A percentile compares a stretch with the other conserved stretches of the same genome.
phyloP scores from a whole-genome alignment of 2,797 vertebrate genomes.

The Scarus forsteni region DNA sequence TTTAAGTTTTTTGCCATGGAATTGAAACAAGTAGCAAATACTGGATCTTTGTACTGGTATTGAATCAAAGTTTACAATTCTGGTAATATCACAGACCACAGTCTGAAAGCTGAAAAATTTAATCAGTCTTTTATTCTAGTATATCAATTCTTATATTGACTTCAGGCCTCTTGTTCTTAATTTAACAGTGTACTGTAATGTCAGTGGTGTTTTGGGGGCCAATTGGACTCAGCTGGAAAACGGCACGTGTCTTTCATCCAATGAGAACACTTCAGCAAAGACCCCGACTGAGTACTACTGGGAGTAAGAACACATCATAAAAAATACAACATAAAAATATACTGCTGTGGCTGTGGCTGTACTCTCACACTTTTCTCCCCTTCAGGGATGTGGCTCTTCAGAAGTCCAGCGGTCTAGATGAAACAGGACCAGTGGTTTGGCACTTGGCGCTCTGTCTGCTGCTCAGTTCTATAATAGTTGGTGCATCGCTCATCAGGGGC shows the following conservation, averaged over 20 bases:
- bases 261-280: slow-evolving; percentile 72
- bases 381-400: slow-evolving; percentile 88
- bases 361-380: slow-evolving; percentile 15
- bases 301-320: slow-evolving; percentile 87
- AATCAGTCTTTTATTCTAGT: neutral
- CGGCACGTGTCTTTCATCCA: slow-evolving; percentile 77
- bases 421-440: slow-evolving; percentile 93
- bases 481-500: slow-evolving; percentile 89
- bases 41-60: no score
- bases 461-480: slow-evolving; percentile 88
- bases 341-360: neutral
- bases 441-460: slow-evolving; percentile 95
- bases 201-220: slow-evolving; percentile 54
- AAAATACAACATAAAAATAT: slow-evolving; percentile 1
- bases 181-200: slow-evolving; percentile 79
- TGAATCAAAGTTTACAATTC: no score
- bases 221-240: slow-evolving; percentile 85
- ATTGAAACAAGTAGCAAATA: no score
- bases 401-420: slow-evolving; percentile 87
- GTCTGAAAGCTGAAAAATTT: neutral
- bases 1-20: no score
- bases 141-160: neutral
- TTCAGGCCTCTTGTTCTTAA: neutral
- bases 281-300: slow-evolving; percentile 95
- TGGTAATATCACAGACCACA: no score